Percentiles rank a stretch among this genome's conserved stretches.
These are phyloP conservation scores for Aplysina aerophoba DNA, from an alignment of 37 sponge, comb jelly and placozoan genomes.

Conservation along the genomic window DNA sequence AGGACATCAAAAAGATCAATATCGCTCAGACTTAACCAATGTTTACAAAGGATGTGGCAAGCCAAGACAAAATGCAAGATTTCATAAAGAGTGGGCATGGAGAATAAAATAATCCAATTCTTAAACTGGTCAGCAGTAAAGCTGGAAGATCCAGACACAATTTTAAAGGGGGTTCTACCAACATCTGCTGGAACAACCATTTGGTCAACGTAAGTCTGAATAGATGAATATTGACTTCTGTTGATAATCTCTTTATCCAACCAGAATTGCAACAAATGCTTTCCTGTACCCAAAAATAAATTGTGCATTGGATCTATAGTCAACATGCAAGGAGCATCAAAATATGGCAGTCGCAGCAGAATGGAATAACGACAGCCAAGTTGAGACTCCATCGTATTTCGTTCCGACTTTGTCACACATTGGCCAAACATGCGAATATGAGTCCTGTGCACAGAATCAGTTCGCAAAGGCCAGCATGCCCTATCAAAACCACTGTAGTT, in stretches of 20 bases:
- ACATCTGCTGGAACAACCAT: constrained; percentile 50
- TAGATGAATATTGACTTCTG: not conserved
- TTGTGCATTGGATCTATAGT: constrained; percentile 46
- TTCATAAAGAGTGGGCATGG: not conserved
- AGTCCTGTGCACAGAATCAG: not conserved
- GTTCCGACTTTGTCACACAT: not conserved
- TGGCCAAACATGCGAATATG: not conserved
- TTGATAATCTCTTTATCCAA: not conserved
- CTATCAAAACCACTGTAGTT: not conserved
- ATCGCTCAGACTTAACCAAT: not conserved
- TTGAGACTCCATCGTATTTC: not conserved
- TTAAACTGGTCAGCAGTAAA: constrained; percentile 71
- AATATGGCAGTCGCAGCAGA: not conserved
- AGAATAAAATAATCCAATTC: constrained; percentile 39
- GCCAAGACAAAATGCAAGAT: constrained; percentile 48
- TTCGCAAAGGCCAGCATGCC: not conserved
- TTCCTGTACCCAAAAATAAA: constrained; percentile 26
- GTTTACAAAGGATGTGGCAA: constrained; percentile 37
- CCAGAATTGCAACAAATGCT: constrained; percentile 26
- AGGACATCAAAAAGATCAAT: not conserved
- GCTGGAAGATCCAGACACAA: constrained; percentile 14
- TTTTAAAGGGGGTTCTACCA: constrained; percentile 60
- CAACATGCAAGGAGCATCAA: not conserved
- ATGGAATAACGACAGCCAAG: not conserved
- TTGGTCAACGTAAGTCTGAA: constrained; percentile 17